Evolutionary conservation across 2,113 vertebrate species (phyloP).

Genomic region (Hylia prasina): DNA sequence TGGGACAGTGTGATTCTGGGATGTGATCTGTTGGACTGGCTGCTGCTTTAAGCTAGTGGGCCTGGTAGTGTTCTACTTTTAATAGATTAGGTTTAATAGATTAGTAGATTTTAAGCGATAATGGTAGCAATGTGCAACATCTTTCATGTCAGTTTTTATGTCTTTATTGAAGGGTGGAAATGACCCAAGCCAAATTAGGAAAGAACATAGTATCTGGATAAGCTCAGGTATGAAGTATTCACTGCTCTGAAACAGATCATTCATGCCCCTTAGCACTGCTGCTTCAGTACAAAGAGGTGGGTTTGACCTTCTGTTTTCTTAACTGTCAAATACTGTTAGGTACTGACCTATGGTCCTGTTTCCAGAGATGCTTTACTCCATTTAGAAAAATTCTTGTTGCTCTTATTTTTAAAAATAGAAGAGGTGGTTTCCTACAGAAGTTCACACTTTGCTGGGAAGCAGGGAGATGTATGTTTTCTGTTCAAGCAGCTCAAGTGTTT

Average conservation of each 20-base stretch:
- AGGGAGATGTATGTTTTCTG: background rate
- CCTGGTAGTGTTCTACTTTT: background rate
- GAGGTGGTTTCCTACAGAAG: background rate
- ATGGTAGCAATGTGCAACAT: background rate
- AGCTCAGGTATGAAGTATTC: background rate
- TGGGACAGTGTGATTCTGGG: background rate
- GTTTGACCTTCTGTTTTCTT: background rate
- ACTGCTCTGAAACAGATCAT: background rate
- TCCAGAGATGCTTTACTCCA: background rate
- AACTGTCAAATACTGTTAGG: background rate
- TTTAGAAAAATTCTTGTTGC: background rate
- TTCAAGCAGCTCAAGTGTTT: background rate
- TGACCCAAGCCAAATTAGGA: background rate
- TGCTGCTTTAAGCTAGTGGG: background rate
- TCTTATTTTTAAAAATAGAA: background rate
- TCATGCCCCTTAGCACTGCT: background rate
- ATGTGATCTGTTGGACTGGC: background rate
- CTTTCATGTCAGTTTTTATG: background rate
- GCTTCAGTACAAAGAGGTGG: background rate
- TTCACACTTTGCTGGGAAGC: background rate
- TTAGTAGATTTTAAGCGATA: background rate
- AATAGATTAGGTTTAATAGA: background rate
- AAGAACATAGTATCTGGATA: background rate
- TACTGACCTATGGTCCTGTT: background rate
- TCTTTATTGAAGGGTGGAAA: background rate